These are phyloP conservation scores for Lepidurus arcticus DNA, from an alignment of 1,140 invertebrate genomes.

Conservation along the genomic window DNA sequence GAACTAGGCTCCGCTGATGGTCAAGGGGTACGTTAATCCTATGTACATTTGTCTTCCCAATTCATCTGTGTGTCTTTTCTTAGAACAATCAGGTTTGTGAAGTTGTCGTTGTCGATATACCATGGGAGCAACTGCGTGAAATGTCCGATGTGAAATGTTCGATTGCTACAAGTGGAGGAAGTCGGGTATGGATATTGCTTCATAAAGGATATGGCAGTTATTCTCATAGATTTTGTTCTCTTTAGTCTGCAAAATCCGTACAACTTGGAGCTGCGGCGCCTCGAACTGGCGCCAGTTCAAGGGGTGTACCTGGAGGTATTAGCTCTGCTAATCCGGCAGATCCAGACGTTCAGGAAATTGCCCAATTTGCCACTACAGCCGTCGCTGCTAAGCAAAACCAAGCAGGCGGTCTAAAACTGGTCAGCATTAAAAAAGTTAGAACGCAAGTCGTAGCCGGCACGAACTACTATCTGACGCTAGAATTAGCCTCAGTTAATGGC, in stretches of 20 bases:
- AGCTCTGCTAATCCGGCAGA: not conserved
- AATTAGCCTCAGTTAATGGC: not conserved
- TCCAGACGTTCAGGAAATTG: not conserved
- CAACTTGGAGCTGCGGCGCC: not conserved
- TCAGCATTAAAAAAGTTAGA: not conserved
- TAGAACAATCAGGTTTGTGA: not conserved
- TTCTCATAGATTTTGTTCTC: not conserved
- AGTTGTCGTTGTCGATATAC: constrained; percentile 11
- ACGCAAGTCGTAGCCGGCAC: not conserved
- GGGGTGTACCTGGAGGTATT: not conserved
- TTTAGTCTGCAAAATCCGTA: not conserved
- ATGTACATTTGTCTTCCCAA: too few species aligned
- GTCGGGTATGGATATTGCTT: too few species aligned
- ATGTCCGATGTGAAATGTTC: not conserved
- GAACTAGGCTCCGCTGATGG: too few species aligned
- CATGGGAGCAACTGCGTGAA: not conserved
- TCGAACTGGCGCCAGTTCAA: not conserved
- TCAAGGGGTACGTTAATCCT: too few species aligned
- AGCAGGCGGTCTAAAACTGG: not conserved
- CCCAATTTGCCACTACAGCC: not conserved
- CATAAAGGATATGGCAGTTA: too few species aligned
- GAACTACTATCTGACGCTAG: not conserved
- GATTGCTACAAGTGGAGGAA: not conserved
- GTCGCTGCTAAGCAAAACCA: not conserved
- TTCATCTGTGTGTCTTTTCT: too few species aligned